These are phyloP conservation scores for Littorina saxatilis DNA, from an alignment of 1,140 invertebrate species.

Conservation along the genomic window DNA sequence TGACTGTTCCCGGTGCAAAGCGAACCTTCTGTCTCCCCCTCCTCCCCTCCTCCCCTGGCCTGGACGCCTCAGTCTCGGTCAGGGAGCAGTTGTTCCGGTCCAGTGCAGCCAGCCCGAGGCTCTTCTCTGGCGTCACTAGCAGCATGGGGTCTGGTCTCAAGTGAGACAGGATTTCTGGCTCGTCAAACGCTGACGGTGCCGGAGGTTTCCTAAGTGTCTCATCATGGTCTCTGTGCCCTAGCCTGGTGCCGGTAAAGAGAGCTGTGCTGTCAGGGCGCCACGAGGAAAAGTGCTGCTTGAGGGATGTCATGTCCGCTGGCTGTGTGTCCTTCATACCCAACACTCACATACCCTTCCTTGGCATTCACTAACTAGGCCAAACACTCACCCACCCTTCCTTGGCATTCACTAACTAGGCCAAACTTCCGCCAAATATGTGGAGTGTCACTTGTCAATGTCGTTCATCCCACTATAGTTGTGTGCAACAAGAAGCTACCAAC, in stretches of 20 bases:
- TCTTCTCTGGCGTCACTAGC: conserved; percentile 48
- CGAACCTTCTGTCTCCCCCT: conserved; percentile 8
- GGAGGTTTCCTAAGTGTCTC: conserved; percentile 1
- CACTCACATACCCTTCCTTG: no score
- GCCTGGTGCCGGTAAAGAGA: neutral
- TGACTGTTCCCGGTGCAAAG: conserved; percentile 18
- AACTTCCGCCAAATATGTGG: no score
- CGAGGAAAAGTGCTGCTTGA: neutral
- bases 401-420: no score
- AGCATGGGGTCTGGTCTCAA: conserved; percentile 44
- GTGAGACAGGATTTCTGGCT: conserved; percentile 3
- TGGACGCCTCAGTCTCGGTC: neutral
- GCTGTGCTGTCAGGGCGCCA: neutral
- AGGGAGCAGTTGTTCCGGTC: neutral
- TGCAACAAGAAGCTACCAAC: no score
- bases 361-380: no score
- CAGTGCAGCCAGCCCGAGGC: neutral
- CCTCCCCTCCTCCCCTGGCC: neutral
- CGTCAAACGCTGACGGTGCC: neutral
- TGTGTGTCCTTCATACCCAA: conserved; percentile 18
- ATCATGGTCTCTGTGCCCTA: neutral
- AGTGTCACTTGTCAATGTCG: no score
- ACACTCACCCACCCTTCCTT: no score
- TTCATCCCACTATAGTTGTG: no score
- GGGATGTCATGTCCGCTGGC: neutral